Evolutionary conservation across 1,140 invertebrate genomes (phyloP), one percentile per base, ranked within the genome.

Genomic region (Nautilus pompilius): DNA sequence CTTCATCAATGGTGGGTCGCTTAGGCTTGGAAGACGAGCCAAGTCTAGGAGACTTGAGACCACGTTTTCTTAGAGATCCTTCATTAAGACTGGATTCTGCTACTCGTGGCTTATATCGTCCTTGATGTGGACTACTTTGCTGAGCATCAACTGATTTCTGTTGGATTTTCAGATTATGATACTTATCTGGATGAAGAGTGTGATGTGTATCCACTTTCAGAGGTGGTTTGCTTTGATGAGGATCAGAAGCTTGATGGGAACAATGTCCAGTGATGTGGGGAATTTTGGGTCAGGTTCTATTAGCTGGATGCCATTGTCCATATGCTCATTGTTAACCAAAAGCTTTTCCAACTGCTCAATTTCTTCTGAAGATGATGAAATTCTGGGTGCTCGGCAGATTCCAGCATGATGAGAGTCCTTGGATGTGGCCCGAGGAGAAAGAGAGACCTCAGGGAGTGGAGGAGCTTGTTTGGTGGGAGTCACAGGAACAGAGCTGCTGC

Each of bases 301-400:
- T 8, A 62, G 30, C 34, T 29, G 46, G 30, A 67, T 67, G 17
- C 51, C 46, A 13, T 10, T 30, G 20, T 67, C 63, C 34, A 32
- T 57, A 10, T 20, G n/a, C 6, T 60, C 65, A 17, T 26, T 20
- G 13, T 1, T 13, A 15, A 41, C 3, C 15, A 51, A 34, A n/a
- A 55, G 58, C 26, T 32, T 34, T 29, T 68, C 60, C 8, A 67
- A 62, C 30, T 67, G 55, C 29, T 60, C 53, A 0, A 73, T 61
- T 28, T 73, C 71, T 15, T 67, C 65, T 5, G 63, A 61, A 15
- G 71, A 70, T 1, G 69, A 59, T 10, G 71, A 73, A 24, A 62
- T 55, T 5, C 68, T 55, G 10, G 67, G 64, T 5, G 65, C 54
- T 22, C 71, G 61, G 20, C 45, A 32, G 24, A 73, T 73, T n/a